These are phyloP conservation scores for Dolomedes plantarius DNA, from an alignment of 2,888 invertebrate genomes.

Conservation along the genomic window DNA sequence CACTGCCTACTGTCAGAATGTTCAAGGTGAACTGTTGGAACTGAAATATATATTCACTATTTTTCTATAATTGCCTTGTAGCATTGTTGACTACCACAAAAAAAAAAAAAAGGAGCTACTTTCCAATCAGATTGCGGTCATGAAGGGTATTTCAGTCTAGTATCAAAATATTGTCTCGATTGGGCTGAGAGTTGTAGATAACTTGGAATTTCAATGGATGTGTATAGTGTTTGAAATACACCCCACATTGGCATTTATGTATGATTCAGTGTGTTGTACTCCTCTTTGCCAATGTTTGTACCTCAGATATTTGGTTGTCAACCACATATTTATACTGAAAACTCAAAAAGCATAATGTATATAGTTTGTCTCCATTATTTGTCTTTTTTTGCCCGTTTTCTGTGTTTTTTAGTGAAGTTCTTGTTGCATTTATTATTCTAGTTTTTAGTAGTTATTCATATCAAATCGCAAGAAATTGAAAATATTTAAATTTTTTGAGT, in stretches of 20 bases:
- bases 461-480: neutral
- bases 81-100: constrained; percentile 26
- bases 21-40: constrained; percentile 48
- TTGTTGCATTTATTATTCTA: neutral
- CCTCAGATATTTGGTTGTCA: constrained; percentile 22
- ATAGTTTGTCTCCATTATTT: constrained; percentile 24
- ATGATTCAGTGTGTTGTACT: constrained; percentile 29
- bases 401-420: neutral
- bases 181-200: constrained; percentile 46
- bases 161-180: constrained; percentile 29
- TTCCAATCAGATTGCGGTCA: constrained; percentile 12
- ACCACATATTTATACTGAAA: constrained; percentile 18
- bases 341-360: constrained; percentile 33
- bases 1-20: constrained; percentile 49
- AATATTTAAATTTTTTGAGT: neutral
- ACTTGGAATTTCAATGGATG: constrained; percentile 31
- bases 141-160: constrained; percentile 16
- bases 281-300: constrained; percentile 48
- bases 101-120: neutral
- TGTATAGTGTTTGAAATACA: constrained; percentile 43
- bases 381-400: neutral
- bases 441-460: neutral
- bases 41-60: constrained; percentile 60
- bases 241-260: constrained; percentile 19
- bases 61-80: constrained; percentile 65